Conservation (phyloP, 2,797 vertebrate genomes). For the Fundulus diaphanus region DNA sequence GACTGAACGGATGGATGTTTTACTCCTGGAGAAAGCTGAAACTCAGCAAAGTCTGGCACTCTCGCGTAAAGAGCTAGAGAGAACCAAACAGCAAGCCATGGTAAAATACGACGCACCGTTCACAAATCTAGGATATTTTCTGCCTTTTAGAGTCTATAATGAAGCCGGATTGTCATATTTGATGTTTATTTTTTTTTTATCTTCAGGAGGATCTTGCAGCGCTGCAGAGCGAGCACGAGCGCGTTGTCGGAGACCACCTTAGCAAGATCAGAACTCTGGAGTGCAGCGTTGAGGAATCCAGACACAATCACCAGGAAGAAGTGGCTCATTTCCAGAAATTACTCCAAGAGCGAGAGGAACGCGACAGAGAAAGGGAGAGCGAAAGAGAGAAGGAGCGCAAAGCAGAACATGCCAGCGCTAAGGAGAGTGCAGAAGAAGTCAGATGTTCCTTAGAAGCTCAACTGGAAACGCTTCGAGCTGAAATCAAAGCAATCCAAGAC, state of each 20-base stretch:
- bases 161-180: neutral
- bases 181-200: constrained; percentile 15
- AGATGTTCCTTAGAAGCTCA: constrained; percentile 78
- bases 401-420: constrained; percentile 63
- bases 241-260: constrained; percentile 71
- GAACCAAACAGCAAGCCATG: constrained; percentile 84
- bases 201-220: constrained; percentile 80
- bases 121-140: neutral
- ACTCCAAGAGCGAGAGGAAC: constrained; percentile 81
- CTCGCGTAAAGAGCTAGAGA: constrained; percentile 87
- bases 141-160: neutral
- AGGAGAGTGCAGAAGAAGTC: constrained; percentile 73
- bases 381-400: constrained; percentile 71
- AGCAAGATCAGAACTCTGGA: constrained; percentile 82
- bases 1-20: constrained; percentile 87
- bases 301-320: constrained; percentile 82
- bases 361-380: constrained; percentile 73
- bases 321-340: constrained; percentile 80
- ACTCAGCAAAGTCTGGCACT: constrained; percentile 86
- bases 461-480: constrained; percentile 78
- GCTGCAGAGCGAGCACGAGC: constrained; percentile 80
- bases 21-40: constrained; percentile 96
- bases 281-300: constrained; percentile 73
- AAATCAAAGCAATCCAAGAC: constrained; percentile 76
- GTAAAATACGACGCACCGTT: constrained; percentile 68